phyloP scores from a whole-genome alignment of 1,140 invertebrate species.

The Bombus difficillimus region DNA sequence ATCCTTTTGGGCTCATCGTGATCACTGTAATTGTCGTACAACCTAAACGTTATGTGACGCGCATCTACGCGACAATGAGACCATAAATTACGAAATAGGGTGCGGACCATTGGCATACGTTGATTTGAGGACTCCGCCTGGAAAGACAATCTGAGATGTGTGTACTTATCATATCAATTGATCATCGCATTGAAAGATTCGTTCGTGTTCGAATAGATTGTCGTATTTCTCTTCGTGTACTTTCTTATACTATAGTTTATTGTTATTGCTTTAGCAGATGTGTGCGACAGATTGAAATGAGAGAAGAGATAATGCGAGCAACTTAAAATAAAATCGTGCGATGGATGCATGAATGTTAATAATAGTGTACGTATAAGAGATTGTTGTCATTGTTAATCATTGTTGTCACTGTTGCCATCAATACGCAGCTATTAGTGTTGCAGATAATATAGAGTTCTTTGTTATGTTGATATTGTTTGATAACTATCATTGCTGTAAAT shows the following conservation, averaged over 20 bases:
- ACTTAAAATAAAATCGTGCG: constrained; percentile 37
- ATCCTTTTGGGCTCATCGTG: constrained; percentile 11
- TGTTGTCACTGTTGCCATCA: too few relatives aligned
- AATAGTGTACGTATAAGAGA: neutral
- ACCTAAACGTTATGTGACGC: constrained; percentile 11
- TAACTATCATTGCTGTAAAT: neutral
- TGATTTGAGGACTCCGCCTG: neutral
- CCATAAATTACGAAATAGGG: constrained; percentile 3
- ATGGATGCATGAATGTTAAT: constrained; percentile 11
- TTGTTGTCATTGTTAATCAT: neutral
- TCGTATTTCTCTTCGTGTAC: neutral
- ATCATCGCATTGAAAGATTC: too few relatives aligned
- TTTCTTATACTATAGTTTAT: neutral
- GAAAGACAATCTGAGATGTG: constrained; percentile 13
- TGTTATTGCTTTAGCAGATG: neutral
- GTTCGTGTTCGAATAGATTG: neutral
- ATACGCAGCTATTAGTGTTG: too few relatives aligned
- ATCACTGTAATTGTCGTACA: neutral
- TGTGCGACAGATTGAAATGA: too few relatives aligned
- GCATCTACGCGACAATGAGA: constrained; percentile 2
- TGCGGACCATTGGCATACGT: neutral
- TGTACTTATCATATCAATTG: constrained; percentile 4
- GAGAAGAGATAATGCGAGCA: constrained; percentile 24
- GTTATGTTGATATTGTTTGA: neutral
- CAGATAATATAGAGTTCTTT: neutral